Conservation (phyloP, 2,113 vertebrate genomes). For the Lagenorhynchus albirostris region DNA sequence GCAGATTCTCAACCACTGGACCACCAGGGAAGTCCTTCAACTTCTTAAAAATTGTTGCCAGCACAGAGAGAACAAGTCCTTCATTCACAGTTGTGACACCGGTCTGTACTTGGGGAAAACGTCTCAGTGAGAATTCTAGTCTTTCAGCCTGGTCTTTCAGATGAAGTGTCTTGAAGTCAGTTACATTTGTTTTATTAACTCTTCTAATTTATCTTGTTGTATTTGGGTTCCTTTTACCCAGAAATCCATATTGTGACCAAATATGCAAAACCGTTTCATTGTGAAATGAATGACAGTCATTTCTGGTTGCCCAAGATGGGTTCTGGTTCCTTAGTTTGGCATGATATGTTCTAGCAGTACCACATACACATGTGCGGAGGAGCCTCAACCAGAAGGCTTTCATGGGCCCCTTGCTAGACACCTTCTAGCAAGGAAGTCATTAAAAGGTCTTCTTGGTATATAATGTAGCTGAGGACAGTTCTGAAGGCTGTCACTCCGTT, state of each 20-base stretch:
- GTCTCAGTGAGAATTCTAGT: constrained; percentile 55
- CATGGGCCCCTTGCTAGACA: not conserved
- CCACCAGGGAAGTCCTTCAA: not conserved
- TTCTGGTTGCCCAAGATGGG: not conserved
- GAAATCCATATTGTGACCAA: not conserved
- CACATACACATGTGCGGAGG: not conserved
- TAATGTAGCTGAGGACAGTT: not conserved
- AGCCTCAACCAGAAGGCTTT: not conserved
- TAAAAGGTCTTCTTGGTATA: not conserved
- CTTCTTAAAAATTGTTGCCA: constrained; percentile 40
- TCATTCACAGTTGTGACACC: constrained; percentile 49
- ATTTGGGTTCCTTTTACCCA: not conserved
- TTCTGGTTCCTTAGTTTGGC: not conserved
- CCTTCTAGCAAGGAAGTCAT: not conserved
- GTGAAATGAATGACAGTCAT: not conserved
- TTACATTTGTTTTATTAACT: constrained; percentile 55
- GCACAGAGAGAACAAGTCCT: constrained; percentile 8
- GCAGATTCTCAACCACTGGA: too few species aligned
- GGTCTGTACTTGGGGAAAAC: constrained; percentile 55
- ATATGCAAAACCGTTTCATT: not conserved
- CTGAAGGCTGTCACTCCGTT: not conserved
- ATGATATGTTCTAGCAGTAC: not conserved
- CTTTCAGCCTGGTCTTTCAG: constrained; percentile 34
- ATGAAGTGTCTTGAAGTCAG: constrained; percentile 49
- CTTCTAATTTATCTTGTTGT: not conserved